Evolutionary conservation across 2,113 vertebrate species (phyloP).

Genomic region (Copsychus sechellarum): DNA sequence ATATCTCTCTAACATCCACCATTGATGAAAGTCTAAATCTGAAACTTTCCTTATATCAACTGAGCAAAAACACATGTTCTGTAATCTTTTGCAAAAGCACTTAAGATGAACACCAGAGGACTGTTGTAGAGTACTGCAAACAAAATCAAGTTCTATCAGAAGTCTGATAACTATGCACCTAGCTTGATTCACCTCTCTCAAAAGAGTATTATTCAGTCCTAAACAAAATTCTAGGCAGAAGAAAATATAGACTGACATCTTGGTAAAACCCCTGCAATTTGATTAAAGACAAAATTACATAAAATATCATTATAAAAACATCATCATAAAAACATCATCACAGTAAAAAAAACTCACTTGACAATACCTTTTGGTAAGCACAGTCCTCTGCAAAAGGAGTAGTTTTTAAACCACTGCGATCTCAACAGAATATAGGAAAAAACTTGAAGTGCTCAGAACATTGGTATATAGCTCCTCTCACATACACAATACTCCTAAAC

Average conservation of each 20-base stretch:
- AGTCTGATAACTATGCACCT: neutral
- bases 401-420: neutral
- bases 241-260: neutral
- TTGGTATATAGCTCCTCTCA: neutral
- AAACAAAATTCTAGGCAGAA: neutral
- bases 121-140: neutral
- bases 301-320: neutral
- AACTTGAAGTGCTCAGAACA: rapidly evolving
- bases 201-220: neutral
- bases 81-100: neutral
- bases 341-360: neutral
- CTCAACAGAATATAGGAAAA: neutral
- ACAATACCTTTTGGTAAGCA: neutral
- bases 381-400: neutral
- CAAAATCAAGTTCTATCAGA: neutral
- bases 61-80: neutral
- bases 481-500: neutral
- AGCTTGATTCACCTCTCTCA: neutral
- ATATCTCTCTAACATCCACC: neutral
- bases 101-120: neutral
- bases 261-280: neutral
- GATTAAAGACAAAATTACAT: neutral
- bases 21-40: neutral
- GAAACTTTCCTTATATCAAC: neutral
- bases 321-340: rapidly evolving